These are phyloP conservation scores for Altica lythri DNA, from an alignment of 2,888 invertebrate species.

Conservation along the genomic window DNA sequence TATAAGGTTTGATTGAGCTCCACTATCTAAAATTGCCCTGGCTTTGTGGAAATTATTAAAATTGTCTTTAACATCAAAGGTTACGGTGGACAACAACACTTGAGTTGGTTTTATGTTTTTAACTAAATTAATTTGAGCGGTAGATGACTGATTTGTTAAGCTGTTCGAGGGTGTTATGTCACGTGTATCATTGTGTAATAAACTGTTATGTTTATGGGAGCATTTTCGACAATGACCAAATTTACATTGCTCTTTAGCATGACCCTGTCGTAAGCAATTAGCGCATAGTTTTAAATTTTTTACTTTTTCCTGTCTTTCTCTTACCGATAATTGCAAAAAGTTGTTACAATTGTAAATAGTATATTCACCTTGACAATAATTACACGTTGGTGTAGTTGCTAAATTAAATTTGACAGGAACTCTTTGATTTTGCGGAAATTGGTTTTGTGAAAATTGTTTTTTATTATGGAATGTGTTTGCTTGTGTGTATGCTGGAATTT, in stretches of 20 bases:
- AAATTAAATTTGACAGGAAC: not conserved
- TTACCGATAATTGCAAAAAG: not conserved
- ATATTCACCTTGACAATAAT: constrained; percentile 1
- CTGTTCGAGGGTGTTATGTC: not conserved
- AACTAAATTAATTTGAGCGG: too few relatives aligned
- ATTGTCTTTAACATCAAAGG: not conserved
- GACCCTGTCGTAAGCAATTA: constrained; percentile 3
- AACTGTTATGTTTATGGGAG: not conserved
- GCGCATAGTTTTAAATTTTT: constrained; percentile 5
- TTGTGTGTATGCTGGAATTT: not conserved
- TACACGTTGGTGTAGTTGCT: constrained; percentile 1
- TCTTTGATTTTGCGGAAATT: not conserved
- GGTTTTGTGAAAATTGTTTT: not conserved
- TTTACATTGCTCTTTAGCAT: not conserved
- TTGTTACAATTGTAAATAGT: constrained; percentile 3
- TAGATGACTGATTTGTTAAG: not conserved
- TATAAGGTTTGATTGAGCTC: constrained; percentile 12
- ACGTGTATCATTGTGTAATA: not conserved
- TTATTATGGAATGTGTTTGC: not conserved
- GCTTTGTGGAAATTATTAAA: not conserved
- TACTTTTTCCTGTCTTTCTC: not conserved
- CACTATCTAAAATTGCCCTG: constrained; percentile 8
- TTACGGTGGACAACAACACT: constrained; percentile 10
- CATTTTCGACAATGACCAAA: not conserved
- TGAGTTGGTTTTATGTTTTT: not conserved